Evolutionary conservation across 1,140 invertebrate genomes (phyloP).

Genomic region (Bombus pascuorum): DNA sequence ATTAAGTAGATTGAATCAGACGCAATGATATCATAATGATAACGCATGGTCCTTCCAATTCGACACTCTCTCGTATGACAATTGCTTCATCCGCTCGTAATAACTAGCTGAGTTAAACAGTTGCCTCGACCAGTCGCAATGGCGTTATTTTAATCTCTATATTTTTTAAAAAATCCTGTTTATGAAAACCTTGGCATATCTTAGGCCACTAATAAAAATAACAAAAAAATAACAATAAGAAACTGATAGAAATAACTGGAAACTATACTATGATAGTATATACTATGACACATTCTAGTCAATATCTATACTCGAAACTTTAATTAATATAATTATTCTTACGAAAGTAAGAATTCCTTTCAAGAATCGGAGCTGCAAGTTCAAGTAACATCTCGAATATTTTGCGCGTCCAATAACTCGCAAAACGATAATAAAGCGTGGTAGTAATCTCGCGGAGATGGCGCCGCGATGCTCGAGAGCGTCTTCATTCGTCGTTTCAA

Average conservation of each 20-base stretch:
- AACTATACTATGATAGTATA: background rate
- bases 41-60: conserved; percentile 1
- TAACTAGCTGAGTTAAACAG: background rate
- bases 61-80: background rate
- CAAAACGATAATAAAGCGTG: background rate
- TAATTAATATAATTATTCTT: background rate
- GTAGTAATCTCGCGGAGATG: background rate
- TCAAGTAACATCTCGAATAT: background rate
- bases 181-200: background rate
- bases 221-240: background rate
- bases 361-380: no score
- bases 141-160: background rate
- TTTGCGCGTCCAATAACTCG: background rate
- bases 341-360: background rate
- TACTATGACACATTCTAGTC: no score
- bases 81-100: conserved; percentile 6
- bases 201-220: background rate
- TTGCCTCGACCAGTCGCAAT: background rate
- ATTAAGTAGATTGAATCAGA: conserved; percentile 17
- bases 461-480: background rate
- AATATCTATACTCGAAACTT: no score
- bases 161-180: background rate
- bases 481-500: background rate
- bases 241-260: background rate
- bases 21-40: conserved; percentile 2